Evolutionary conservation across 2,797 vertebrate genomes (phyloP).

Genomic region (Threskiornis aethiopicus): DNA sequence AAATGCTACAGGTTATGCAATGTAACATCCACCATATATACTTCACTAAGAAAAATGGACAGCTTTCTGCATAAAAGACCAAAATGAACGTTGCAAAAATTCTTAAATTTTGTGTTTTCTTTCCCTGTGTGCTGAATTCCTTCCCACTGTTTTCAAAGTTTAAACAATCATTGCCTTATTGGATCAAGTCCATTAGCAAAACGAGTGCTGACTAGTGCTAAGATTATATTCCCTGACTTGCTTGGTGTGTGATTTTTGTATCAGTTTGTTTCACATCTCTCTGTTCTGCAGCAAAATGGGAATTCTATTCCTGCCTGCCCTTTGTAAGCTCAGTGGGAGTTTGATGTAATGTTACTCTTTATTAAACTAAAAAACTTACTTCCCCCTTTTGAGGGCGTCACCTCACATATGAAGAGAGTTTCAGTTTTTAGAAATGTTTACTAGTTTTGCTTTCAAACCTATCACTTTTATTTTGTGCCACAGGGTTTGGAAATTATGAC

Average conservation of each 20-base stretch:
- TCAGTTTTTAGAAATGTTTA: neutral
- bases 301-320: conserved; percentile 32
- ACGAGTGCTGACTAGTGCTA: neutral
- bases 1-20: neutral
- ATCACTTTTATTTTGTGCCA: neutral
- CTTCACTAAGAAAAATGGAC: neutral
- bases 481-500: neutral
- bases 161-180: neutral
- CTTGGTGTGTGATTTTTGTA: neutral
- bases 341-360: neutral
- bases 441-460: neutral
- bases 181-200: neutral
- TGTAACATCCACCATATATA: neutral
- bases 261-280: neutral
- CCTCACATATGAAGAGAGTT: neutral
- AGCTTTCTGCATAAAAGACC: neutral
- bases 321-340: conserved; percentile 2
- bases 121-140: neutral
- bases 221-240: neutral
- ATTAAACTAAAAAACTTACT: neutral
- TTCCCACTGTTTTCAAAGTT: neutral
- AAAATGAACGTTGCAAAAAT: neutral
- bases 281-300: neutral
- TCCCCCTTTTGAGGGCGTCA: neutral
- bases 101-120: neutral